These are phyloP conservation scores for Perithous albicinctus DNA, from an alignment of 2,888 invertebrate species.

Conservation along the genomic window DNA sequence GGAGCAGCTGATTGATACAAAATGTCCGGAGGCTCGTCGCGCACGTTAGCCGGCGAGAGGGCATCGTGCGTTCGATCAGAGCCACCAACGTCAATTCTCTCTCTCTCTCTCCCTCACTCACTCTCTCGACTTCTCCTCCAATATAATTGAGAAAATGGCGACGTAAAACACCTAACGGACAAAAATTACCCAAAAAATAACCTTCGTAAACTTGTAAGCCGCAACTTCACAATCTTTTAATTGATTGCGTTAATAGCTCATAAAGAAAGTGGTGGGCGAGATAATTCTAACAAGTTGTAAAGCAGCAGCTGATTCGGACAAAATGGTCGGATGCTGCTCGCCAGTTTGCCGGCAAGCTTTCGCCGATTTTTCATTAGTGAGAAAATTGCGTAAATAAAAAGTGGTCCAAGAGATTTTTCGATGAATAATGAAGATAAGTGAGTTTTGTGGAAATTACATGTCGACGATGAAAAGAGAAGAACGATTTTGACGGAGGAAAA, in stretches of 20 bases:
- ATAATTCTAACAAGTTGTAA: constrained; percentile 74
- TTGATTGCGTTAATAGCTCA: not conserved
- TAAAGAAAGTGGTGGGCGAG: not conserved
- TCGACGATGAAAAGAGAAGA: constrained; percentile 32
- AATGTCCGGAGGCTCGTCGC: constrained; percentile 63
- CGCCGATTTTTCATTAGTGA: not conserved
- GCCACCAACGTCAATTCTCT: constrained; percentile 32
- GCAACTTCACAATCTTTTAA: not conserved
- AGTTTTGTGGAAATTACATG: not conserved
- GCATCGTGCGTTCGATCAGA: constrained; percentile 64
- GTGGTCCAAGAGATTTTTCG: not conserved
- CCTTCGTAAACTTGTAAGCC: not conserved
- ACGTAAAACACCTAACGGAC: constrained; percentile 7
- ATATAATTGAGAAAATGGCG: constrained; percentile 27
- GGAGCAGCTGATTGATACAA: constrained; percentile 69
- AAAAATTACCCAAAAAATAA: not conserved
- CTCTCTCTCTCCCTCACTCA: constrained; percentile 15
- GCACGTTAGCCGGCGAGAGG: constrained; percentile 67
- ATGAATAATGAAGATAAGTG: not conserved
- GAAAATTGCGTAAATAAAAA: constrained; percentile 8
- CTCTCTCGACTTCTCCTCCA: not conserved
- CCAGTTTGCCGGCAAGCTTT: constrained; percentile 60
- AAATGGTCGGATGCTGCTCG: constrained; percentile 76
- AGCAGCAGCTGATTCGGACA: constrained; percentile 78
- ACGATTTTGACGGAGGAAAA: not conserved